Conservation (phyloP, 1,140 invertebrate genomes). For the Drosophila triauraria region DNA sequence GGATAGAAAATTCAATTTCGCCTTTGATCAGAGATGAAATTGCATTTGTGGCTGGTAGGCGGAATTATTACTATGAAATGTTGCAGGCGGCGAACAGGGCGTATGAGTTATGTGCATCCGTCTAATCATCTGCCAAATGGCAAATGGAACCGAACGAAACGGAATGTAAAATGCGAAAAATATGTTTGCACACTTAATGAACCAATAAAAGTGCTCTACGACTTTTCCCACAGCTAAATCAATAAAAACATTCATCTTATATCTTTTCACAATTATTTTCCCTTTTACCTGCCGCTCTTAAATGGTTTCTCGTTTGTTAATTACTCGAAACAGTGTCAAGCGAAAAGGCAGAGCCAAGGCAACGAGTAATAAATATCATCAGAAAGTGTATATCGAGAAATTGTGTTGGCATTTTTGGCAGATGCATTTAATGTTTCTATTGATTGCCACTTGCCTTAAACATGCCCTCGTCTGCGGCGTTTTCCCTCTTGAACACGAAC, state of each 20-base stretch:
- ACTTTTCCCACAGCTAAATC: conserved; percentile 61
- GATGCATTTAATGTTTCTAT: conserved; percentile 46
- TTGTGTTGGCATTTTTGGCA: conserved; percentile 57
- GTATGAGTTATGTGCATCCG: conserved; percentile 45
- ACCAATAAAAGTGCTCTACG: conserved; percentile 56
- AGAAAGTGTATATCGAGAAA: conserved; percentile 21
- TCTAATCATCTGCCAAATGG: conserved; percentile 52
- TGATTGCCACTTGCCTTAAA: conserved; percentile 29
- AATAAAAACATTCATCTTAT: conserved; percentile 58
- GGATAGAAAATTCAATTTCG: conserved; percentile 42
- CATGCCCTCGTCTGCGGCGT: not conserved
- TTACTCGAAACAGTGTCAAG: conserved; percentile 62
- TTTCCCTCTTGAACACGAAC: conserved; percentile 36
- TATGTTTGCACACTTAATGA: conserved; percentile 77
- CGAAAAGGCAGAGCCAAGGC: conserved; percentile 6
- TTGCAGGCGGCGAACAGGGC: conserved; percentile 40
- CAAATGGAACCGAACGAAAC: conserved; percentile 27
- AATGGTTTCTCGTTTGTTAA: conserved; percentile 53
- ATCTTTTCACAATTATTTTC: conserved; percentile 4
- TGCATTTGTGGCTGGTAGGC: conserved; percentile 19
- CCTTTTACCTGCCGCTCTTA: conserved; percentile 14
- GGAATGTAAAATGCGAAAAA: conserved; percentile 18
- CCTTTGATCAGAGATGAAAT: conserved; percentile 47
- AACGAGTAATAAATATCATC: conserved; percentile 5
- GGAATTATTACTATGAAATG: conserved; percentile 53